A percentile compares a stretch with the other conserved stretches of the same genome.
phyloP scores from a whole-genome alignment of 2,888 invertebrate genomes.

The Caenorhabditis auriculariae region DNA sequence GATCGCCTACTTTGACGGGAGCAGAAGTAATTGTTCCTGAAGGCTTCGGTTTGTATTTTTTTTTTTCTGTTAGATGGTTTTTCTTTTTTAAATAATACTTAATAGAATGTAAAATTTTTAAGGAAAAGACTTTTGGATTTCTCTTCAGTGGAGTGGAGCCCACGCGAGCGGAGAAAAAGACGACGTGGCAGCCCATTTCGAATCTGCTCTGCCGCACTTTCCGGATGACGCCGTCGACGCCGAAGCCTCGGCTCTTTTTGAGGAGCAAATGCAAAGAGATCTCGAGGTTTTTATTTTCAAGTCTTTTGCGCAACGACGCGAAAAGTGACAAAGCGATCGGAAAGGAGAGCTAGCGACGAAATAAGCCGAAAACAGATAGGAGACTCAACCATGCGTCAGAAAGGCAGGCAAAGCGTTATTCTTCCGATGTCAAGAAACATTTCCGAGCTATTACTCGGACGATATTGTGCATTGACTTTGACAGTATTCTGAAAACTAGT shows the following conservation, averaged over 20 bases:
- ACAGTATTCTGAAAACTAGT: too few relatives aligned
- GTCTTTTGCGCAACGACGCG: background rate
- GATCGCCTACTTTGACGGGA: too few relatives aligned
- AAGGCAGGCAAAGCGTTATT: too few relatives aligned
- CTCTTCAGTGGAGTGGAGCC: slow-evolving; percentile 45
- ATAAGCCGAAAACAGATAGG: too few relatives aligned
- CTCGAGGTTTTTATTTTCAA: slow-evolving; percentile 7
- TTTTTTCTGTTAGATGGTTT: background rate
- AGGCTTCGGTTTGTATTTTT: slow-evolving; percentile 22
- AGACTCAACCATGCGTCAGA: too few relatives aligned
- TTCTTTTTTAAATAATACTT: background rate
- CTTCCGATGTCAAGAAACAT: too few relatives aligned
- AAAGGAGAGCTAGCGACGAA: too few relatives aligned
- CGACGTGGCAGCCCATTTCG: slow-evolving; percentile 42
- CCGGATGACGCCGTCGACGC: slow-evolving; percentile 44
- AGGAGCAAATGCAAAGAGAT: slow-evolving; percentile 21
- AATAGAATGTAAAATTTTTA: slow-evolving; percentile 1
- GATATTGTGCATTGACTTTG: too few relatives aligned
- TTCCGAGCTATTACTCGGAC: too few relatives aligned
- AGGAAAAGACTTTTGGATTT: slow-evolving; percentile 51
- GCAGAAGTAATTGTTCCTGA: slow-evolving; percentile 36
- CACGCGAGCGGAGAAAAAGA: slow-evolving; percentile 51
- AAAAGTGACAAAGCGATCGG: too few relatives aligned
- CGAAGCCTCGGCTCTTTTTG: slow-evolving; percentile 24
- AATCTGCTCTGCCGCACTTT: slow-evolving; percentile 32